Evolutionary conservation across 2,797 vertebrate species (phyloP).

Genomic region (Fratercula arctica): DNA sequence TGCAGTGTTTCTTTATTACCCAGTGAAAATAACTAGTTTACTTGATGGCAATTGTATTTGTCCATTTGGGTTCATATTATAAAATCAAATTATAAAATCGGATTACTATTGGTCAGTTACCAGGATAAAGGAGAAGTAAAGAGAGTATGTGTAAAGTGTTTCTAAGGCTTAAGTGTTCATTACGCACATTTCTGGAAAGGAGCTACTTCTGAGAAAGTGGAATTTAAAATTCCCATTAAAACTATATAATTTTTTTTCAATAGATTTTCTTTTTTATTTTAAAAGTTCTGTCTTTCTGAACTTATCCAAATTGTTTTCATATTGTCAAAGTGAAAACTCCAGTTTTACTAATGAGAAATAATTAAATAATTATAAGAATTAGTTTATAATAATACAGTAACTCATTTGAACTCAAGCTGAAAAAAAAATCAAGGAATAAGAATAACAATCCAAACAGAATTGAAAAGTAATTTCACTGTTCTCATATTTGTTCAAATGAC

Average conservation of each 20-base stretch:
- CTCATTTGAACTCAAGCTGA: background rate
- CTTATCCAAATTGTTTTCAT: background rate
- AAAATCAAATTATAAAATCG: background rate
- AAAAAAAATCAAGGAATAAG: background rate
- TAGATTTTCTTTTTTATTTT: background rate
- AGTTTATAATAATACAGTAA: background rate
- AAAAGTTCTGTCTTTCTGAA: background rate
- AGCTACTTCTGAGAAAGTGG: background rate
- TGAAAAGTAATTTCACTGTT: background rate
- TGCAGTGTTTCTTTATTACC: background rate
- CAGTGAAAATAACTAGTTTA: background rate
- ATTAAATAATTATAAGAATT: background rate
- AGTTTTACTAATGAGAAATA: background rate
- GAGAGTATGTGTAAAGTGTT: background rate
- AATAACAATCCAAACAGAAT: background rate
- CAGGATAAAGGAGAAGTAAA: background rate
- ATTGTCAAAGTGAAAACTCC: background rate
- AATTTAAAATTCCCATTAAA: background rate
- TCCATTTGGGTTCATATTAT: background rate
- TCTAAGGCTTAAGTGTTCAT: background rate
- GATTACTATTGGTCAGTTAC: background rate
- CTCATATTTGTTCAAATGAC: background rate
- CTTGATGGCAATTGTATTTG: background rate
- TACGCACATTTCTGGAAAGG: background rate
- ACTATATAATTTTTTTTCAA: background rate